Evolutionary conservation across 1,140 invertebrate species (phyloP).

Genomic region (Ceratitis capitata): DNA sequence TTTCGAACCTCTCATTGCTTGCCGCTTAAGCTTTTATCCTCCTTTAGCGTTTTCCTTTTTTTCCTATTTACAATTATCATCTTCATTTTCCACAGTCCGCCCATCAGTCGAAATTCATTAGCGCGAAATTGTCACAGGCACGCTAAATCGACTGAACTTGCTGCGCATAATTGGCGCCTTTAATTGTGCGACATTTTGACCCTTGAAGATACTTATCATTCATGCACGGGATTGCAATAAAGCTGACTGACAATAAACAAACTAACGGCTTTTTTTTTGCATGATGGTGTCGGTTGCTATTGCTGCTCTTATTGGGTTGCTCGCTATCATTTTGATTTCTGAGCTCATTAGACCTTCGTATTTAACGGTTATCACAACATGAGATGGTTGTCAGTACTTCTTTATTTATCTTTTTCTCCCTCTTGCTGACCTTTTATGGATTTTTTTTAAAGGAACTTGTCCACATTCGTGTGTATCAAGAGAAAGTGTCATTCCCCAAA

Average conservation of each 20-base stretch:
- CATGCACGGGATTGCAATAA: background rate
- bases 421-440: background rate
- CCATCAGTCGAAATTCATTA: background rate
- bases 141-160: background rate
- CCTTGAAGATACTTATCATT: background rate
- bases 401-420: background rate
- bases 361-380: background rate
- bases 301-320: background rate
- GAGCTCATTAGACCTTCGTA: background rate
- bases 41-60: background rate
- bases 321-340: background rate
- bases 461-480: background rate
- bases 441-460: constrained; percentile 6
- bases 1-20: no score
- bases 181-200: background rate
- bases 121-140: background rate
- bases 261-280: background rate
- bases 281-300: background rate
- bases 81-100: background rate
- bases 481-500: background rate
- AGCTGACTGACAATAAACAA: background rate
- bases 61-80: background rate
- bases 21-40: no score
- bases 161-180: background rate
- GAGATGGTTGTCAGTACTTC: background rate